Base-by-base conservation (phyloP, 2,888 invertebrate species). In the Eupeodes luniger region DNA sequence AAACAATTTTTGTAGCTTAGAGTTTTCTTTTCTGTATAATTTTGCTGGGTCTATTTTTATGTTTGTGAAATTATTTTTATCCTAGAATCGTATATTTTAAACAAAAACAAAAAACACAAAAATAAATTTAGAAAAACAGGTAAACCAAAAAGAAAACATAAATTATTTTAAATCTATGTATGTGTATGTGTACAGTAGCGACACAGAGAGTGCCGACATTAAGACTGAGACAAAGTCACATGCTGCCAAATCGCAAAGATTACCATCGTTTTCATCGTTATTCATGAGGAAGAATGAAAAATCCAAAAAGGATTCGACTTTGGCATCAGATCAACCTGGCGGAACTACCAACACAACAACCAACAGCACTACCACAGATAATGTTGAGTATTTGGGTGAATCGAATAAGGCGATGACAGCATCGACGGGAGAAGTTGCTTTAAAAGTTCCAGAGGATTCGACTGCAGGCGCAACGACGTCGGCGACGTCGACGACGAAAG, bases 141-240 rank as follows among this genome's bases (percentile, higher is more conserved):
- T 89, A 76, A 72, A 84, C 79, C 82, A 82, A 86, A 19, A 89
- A 80, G 87, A 88, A 89, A 76, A 51, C 6, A 40, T 40, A 40
- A 75, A 91, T 86, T 90, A 89, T 90, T 90, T 89, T 88, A 85
- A 89, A 92, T 93, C 91, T 92, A 40, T 40, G 40, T 40, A 40
- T 40, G 1, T 40, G 40, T 40, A 40, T 40, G 40, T 40, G 40
- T 9, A 40, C 40, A 96, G 96, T 92, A 96, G 96, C 92, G 96
- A 96, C 93, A 96, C 96, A 57, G 96, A 96, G 92, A 96, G 96
- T 91, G 95, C 95, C 77, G 96, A 95, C 89, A 94, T 94, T 86
- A 92, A 92, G 89, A 92, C 93, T 88, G 92, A 92, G 89, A 92
- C 92, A 80, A 93, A 12, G 92, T 93, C 67, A 91, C 92, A 85